Conservation (phyloP, 2,888 invertebrate species). For the Leptopilina drosophilae region DNA sequence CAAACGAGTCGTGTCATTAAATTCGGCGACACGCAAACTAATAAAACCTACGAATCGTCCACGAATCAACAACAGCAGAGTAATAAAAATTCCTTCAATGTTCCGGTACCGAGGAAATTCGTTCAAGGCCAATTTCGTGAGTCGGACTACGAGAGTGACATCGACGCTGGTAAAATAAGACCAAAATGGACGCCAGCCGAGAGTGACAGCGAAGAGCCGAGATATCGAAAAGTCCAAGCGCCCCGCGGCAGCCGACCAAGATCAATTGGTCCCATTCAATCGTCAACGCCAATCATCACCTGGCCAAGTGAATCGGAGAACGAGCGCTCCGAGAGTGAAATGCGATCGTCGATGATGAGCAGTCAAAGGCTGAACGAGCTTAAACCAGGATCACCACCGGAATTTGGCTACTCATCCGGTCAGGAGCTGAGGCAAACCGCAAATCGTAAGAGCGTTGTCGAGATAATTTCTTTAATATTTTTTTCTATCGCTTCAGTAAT, state of each 20-base stretch:
- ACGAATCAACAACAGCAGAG: conserved; percentile 47
- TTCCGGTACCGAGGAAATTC: conserved; percentile 82
- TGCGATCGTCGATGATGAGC: conserved; percentile 50
- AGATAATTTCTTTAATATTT: conserved; percentile 46
- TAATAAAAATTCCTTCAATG: conserved; percentile 59
- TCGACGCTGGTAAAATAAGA: conserved; percentile 81
- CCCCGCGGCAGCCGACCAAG: conserved; percentile 76
- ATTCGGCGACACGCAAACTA: conserved; percentile 78
- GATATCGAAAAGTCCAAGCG: conserved; percentile 82
- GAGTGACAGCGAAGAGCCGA: conserved; percentile 80
- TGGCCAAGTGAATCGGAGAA: conserved; percentile 69
- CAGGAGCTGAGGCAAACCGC: conserved; percentile 70
- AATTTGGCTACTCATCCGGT: conserved; percentile 79
- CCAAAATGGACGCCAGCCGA: conserved; percentile 83
- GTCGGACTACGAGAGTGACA: conserved; percentile 85
- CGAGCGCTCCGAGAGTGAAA: conserved; percentile 71
- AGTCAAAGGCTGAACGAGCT: conserved; percentile 59
- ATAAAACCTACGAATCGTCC: conserved; percentile 49
- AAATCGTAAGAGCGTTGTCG: conserved; percentile 69
- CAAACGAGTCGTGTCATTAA: conserved; percentile 85
- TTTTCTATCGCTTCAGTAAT: conserved; percentile 39
- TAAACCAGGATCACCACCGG: conserved; percentile 81
- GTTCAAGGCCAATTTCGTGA: conserved; percentile 82
- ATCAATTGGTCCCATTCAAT: conserved; percentile 64
- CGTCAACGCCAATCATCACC: conserved; percentile 77